Base-by-base conservation (phyloP, 37 sponge, comb jelly and placozoan species). In the Axinella damicornis region DNA sequence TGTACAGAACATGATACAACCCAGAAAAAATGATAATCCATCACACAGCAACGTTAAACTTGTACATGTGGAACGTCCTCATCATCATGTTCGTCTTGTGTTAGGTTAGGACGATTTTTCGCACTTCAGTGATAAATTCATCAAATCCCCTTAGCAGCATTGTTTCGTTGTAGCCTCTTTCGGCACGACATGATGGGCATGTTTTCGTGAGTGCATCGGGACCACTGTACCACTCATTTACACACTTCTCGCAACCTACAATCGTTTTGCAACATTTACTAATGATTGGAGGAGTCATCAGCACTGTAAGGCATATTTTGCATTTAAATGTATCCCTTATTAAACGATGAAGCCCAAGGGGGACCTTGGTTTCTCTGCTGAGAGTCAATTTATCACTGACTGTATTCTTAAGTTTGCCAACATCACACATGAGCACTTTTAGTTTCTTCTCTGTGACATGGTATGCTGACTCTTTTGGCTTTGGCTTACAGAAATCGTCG, bases 211-310 rank as follows among this genome's bases (percentile, higher is more conserved):
- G 55, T 21, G 81, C 83, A 53, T 88, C 89, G 24, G 38, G 46
- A 20, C 83, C 89, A 34, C 20, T 21, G 36, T 69, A 88, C 89
- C 89, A 88, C 27, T 33, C 61, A 69, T 88, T 73, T 19, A 82
- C 72, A 53, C 88, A 88, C 2, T 24, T 31, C 18, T 79, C 80
- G 33, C 89, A 88, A 13, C 89, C 89, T 31, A 88, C 38, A 20
- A 88, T 82, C 33, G 83, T 27, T 46, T 68, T 75, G 35, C 89
- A 88, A 53, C 89, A 88, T 57, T 88, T 88, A 22, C 78, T 21
- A 21, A 88, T 57, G 22, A 88, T 60, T 35, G 67, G 66, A n/a
- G 83, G 89, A 12, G 46, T 46, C 46, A 57, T 75, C 65, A 21
- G 73, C 5, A 46, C 28, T 5, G 28, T 12, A 19, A 56, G 62